These are phyloP conservation scores for Drosophila insularis DNA, from an alignment of 1,140 invertebrate genomes.

Conservation along the genomic window DNA sequence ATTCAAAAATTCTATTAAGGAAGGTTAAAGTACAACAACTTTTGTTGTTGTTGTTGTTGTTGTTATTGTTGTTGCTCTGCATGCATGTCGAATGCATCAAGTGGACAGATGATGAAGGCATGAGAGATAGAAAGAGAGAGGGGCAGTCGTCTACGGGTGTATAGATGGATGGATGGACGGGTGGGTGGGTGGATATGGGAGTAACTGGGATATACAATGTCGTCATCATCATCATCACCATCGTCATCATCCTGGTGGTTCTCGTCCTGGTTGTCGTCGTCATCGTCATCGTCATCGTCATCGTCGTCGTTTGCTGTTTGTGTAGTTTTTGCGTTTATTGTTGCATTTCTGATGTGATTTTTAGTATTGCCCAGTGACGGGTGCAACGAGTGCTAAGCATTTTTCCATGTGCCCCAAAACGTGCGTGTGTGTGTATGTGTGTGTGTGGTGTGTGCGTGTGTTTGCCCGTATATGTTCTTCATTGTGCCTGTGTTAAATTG, in stretches of 20 bases:
- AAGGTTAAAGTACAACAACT: conserved; percentile 75
- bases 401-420: conserved; percentile 66
- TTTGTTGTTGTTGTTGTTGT: conserved; percentile 48
- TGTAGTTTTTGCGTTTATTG: conserved; percentile 81
- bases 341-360: conserved; percentile 81
- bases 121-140: too few relatives aligned
- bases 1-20: conserved; percentile 82
- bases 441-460: conserved; percentile 1
- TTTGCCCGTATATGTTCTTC: conserved; percentile 17
- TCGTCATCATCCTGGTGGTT: background rate
- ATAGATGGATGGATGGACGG: background rate
- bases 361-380: conserved; percentile 80
- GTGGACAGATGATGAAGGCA: background rate
- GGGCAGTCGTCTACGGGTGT: too few relatives aligned
- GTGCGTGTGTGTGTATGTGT: conserved; percentile 14
- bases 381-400: conserved; percentile 75
- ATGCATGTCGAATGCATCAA: conserved; percentile 78
- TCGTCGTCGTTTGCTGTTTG: conserved; percentile 55
- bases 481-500: conserved; percentile 69
- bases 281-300: conserved; percentile 20
- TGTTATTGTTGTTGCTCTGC: conserved; percentile 54
- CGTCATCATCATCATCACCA: background rate
- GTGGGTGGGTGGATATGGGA: conserved; percentile 25
- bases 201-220: conserved; percentile 7
- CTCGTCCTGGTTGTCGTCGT: conserved; percentile 1